A percentile compares a stretch with the other conserved stretches of the same genome.
These are phyloP conservation scores for Aphodius sticticus DNA, from an alignment of 2,888 invertebrate genomes.

Conservation along the genomic window DNA sequence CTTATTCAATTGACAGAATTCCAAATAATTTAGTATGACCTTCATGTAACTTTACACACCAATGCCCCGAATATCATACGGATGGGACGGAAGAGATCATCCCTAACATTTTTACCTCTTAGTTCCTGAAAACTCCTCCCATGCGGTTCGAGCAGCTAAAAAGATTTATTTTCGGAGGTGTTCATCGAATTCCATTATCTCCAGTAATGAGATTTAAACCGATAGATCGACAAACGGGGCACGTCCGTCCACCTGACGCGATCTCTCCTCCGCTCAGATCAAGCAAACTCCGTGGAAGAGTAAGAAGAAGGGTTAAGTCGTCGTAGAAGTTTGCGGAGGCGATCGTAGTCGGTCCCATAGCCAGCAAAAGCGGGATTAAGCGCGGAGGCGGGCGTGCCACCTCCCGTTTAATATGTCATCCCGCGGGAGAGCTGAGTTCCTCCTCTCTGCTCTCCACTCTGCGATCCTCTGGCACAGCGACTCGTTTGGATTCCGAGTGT, in stretches of 20 bases:
- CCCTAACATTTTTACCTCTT: not conserved
- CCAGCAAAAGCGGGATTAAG: constrained; percentile 14
- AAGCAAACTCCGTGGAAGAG: constrained; percentile 35
- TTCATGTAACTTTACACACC: too few species aligned
- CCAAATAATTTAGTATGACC: too few species aligned
- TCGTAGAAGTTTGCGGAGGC: constrained; percentile 38
- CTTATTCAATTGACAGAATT: too few species aligned
- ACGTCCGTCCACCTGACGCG: constrained; percentile 26
- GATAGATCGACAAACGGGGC: constrained; percentile 33
- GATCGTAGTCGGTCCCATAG: not conserved
- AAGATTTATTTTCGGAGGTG: constrained; percentile 14
- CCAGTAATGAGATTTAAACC: constrained; percentile 37
- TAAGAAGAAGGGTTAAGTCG: constrained; percentile 42
- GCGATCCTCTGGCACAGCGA: not conserved
- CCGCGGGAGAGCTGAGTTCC: constrained; percentile 26
- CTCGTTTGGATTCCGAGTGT: not conserved
- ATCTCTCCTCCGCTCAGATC: not conserved
- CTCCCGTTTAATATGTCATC: constrained; percentile 41
- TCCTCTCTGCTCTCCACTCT: not conserved
- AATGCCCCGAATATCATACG: too few species aligned
- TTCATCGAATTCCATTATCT: constrained; percentile 37
- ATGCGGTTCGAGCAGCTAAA: not conserved
- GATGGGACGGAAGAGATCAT: not conserved
- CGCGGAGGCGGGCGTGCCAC: constrained; percentile 26
- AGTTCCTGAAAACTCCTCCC: not conserved